Evolutionary conservation across 2,113 vertebrate genomes (phyloP), one percentile per base, ranked within the genome.

Genomic region (Scomber japonicus): DNA sequence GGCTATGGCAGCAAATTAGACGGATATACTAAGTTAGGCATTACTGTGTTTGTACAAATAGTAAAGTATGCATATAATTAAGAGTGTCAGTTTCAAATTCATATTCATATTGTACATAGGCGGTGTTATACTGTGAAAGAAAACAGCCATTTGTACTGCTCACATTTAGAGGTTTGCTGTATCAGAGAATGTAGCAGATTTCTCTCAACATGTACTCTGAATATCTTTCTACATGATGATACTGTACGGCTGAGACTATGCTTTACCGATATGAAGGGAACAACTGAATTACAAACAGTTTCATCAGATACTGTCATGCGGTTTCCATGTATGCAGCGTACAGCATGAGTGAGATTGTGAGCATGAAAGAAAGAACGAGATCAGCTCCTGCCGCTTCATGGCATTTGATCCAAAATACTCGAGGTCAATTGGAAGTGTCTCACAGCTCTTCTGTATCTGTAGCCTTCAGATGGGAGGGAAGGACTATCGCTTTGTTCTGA

Each of bases 381-480:
- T 73, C 40, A 69, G 81, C 53, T 55, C 40, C 60, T 75, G 61
- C 75, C 50, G 66, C 66, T 67, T 69, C 24, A 30, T 51, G 30
- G 73, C 55, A 72, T 70, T 75, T 82, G 67, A 89, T 89, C 83
- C 76, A 80, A 86, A 82, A 72, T 75, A 77, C 85, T 81, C 8
- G 3, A 61, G 84, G 70, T 88, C 78, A 80, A 56, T 59, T 75
- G 57, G 67, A 83, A 65, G 66, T 46, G 10, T 65, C 69, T 64
- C 55, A 75, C 68, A 56, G 83, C 76, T 88, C 56, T 40, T 40
- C 35, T 40, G 35, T 56, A 71, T 85, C 70, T 78, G 68, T 15
- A 44, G 68, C 73, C 55, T 55, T 71, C 57, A 69, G 72, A 81
- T 46, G 70, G 74, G 45, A 77, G 24, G 48, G 40, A 62, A 2